Evolutionary conservation across 2,888 invertebrate species (phyloP).

Genomic region (Alviniconcha strummeri): DNA sequence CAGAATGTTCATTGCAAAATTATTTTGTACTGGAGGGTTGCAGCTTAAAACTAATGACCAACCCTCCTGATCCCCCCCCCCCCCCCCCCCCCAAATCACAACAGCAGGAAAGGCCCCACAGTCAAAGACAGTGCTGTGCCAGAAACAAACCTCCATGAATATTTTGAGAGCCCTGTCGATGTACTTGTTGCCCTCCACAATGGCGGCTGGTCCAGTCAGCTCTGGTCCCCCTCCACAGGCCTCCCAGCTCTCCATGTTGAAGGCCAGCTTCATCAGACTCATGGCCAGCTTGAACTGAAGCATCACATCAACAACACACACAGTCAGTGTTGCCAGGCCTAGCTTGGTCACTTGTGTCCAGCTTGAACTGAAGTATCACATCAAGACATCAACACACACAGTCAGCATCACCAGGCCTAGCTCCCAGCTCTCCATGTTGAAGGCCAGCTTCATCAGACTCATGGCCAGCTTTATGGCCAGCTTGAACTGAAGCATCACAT

Average conservation of each 20-base stretch:
- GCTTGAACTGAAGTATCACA: slow-evolving; percentile 59
- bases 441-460: slow-evolving; percentile 71
- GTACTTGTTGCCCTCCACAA: slow-evolving; percentile 68
- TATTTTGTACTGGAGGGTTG: too few relatives aligned
- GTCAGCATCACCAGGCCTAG: too few relatives aligned
- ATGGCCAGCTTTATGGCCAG: slow-evolving; percentile 65
- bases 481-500: slow-evolving; percentile 59
- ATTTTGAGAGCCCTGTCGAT: slow-evolving; percentile 70
- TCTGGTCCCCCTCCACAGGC: slow-evolving; percentile 68
- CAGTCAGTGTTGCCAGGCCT: too few relatives aligned
- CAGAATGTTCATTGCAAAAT: too few relatives aligned
- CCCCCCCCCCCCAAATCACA: too few relatives aligned
- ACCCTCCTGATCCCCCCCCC: too few relatives aligned
- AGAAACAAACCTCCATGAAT: slow-evolving; percentile 64
- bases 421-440: slow-evolving; percentile 72
- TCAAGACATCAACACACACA: too few relatives aligned
- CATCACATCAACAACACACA: too few relatives aligned
- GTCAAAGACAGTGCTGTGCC: too few relatives aligned
- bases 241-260: slow-evolving; percentile 72
- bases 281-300: slow-evolving; percentile 68
- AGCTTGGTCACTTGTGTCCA: slow-evolving; percentile 55
- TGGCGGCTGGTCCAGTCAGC: slow-evolving; percentile 63
- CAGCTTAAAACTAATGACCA: too few relatives aligned
- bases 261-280: slow-evolving; percentile 71
- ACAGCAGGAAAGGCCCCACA: too few relatives aligned